Evolutionary conservation across 2,797 vertebrate genomes (phyloP), one percentile per base, ranked within the genome.

Genomic region (Peromyscus attwateri): DNA sequence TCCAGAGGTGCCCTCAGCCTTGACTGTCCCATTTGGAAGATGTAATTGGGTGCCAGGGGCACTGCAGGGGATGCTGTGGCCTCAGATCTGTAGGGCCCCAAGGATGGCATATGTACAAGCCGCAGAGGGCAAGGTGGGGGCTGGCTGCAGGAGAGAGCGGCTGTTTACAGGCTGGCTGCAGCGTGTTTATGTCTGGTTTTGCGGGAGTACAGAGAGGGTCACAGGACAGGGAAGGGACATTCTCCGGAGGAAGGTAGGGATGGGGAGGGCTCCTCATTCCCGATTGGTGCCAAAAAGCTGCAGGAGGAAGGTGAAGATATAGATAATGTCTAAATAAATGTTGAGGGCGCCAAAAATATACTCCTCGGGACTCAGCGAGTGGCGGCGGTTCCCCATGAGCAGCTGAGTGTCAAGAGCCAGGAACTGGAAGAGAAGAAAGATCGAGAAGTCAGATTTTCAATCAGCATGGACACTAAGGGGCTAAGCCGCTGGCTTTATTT

Each of bases 331-430:
- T 94, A 99, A 98, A 89, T 99, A 99, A 97, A 99, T 99, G 97
- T 98, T 99, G 98, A 99, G 99, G 52, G 99, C 99, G 95, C 99
- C 99, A 5, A 99, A 99, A 98, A 99, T 98, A 83, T 99, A 99
- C 96, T 99, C 99, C 92, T 99, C 99, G 0, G 99, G 99, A 96
- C 98, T 99, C 97, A 99, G 99, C 0, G 99, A 98, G 97, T 99
- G 99, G 2, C 99, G 99, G 55, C 99, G 99, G 95, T 99, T 99
- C 31, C 99, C 99, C 99, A 99, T 99, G 97, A 99, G 98, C 92
- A 99, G 98, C 98, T 99, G 99, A 6, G 99, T 99, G 98, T 99
- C 99, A 79, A 99, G 99, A 5, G 99, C 99, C 98, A 99, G 98
- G 98, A 99, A 99, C 99, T 99, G 97, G 43, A 77, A 95, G 55